Conservation (phyloP, 2,888 invertebrate genomes). For the Apantesis nais region DNA sequence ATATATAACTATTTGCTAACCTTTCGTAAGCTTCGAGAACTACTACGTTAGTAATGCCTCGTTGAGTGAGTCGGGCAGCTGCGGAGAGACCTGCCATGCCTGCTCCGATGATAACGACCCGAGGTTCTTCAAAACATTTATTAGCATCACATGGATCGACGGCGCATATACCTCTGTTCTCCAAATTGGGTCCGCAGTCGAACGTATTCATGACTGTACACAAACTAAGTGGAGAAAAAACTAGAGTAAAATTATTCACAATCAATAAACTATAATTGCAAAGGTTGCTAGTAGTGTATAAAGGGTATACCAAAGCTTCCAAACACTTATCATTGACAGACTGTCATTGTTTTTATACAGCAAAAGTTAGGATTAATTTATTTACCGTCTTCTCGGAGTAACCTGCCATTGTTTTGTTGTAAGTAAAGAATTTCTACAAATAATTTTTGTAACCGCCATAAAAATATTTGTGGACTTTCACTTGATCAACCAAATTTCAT, state of each 20-base stretch:
- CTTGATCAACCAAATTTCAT: conserved; percentile 7
- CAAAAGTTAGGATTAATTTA: conserved; percentile 17
- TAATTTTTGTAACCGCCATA: conserved; percentile 57
- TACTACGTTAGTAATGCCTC: conserved; percentile 89
- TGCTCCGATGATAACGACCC: conserved; percentile 91
- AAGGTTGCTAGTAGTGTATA: background rate
- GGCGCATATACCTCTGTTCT: conserved; percentile 68
- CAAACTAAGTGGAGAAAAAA: conserved; percentile 17
- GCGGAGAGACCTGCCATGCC: conserved; percentile 93
- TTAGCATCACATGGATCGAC: conserved; percentile 66
- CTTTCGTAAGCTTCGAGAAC: conserved; percentile 92
- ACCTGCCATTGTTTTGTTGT: conserved; percentile 53
- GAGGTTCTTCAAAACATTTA: conserved; percentile 81
- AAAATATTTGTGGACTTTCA: conserved; percentile 7
- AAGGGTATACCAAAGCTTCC: background rate
- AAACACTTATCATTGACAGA: background rate
- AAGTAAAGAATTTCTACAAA: conserved; percentile 43
- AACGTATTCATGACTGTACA: conserved; percentile 52
- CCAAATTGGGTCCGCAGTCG: conserved; percentile 67
- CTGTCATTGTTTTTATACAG: background rate
- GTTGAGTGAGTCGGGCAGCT: conserved; percentile 88
- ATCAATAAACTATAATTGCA: background rate
- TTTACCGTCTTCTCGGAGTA: conserved; percentile 60
- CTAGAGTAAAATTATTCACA: background rate
- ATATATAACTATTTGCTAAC: conserved; percentile 58